Base-by-base conservation (phyloP, 2,113 vertebrate genomes). In the Paralichthys olivaceus region DNA sequence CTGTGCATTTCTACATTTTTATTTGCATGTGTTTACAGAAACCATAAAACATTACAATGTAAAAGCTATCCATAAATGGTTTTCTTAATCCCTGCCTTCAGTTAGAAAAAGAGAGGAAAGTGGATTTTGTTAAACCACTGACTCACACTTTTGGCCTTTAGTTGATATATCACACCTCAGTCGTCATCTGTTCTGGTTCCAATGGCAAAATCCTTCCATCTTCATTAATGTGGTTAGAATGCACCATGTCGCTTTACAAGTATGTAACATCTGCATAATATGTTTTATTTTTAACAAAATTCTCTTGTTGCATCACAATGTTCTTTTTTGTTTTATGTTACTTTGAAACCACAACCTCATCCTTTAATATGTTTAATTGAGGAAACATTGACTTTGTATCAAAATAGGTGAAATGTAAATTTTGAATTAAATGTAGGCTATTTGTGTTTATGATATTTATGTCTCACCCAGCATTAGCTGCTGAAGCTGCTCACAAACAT, bases 71-170 rank as follows among this genome's bases (percentile, higher is more conserved):
- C 29, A 49, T 49, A 11, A 53, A 28, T 23, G 7, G 22, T 3
- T 61, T 60, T 55, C 23, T 25, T 12, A 61, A 61, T 23, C 7
- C 34, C 13, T 54, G 9, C 61, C 13, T 17, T 57, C 23, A 22
- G 45, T n/a, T 45, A 26, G 7, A 34, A 26, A 45, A 13, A 58
- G 32, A 66, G 25, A 22, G 25, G 26, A 20, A 40, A 37, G 55
- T 19, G 22, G 17, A 25, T 69, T 34, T 57, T n/a, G n/a, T 37
- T 45, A 34, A 67, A 51, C 54, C 29, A 28, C 19, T 51, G 20
- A 4, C 17, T 47, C 45, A 51, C 49, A 51, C 49, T 51, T 51
- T 51, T n/a, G 49, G 49, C 58, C 26, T 60, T 69, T 20, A 67
- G 58, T 45, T n/a, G n/a, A 28, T 54, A 19, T 49, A 29, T 19